Percentiles rank a stretch among this genome's conserved stretches.
These are phyloP conservation scores for Lagodon rhomboides DNA, from an alignment of 2,797 vertebrate species.

Conservation along the genomic window DNA sequence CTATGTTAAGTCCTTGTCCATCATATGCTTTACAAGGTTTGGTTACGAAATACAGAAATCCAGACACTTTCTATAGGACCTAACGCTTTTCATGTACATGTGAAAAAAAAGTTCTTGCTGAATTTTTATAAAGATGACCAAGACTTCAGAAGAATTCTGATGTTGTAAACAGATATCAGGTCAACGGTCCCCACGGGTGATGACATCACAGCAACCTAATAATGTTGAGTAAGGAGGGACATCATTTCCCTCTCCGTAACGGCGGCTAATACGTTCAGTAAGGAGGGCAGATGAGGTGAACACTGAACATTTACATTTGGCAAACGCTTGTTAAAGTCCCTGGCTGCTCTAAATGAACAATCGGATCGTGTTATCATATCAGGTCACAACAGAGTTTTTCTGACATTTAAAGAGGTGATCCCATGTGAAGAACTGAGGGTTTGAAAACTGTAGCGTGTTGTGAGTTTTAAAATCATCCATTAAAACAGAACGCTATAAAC, in stretches of 20 bases:
- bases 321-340: not conserved
- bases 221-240: not conserved
- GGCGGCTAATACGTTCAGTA: not conserved
- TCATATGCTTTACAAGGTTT: not conserved
- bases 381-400: not conserved
- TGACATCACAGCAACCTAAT: not conserved
- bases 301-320: not conserved
- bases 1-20: not conserved
- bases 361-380: not conserved
- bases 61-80: not conserved
- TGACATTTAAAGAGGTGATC: not conserved
- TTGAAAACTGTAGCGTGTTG: not conserved
- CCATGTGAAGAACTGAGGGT: not conserved
- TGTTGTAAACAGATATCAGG: not conserved
- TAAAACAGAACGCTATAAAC: not conserved
- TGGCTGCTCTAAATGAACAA: not conserved
- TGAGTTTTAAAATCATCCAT: not conserved
- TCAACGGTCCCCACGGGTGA: not conserved
- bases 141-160: not conserved
- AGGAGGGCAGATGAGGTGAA: not conserved
- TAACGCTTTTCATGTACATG: too few relatives aligned
- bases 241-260: too few relatives aligned
- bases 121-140: not conserved
- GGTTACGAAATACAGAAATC: not conserved
- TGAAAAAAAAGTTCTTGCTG: too few relatives aligned